A percentile compares a stretch with the other conserved stretches of the same genome.
phyloP scores from a whole-genome alignment of 2,113 vertebrate species.

The Pachycephala philippinensis region DNA sequence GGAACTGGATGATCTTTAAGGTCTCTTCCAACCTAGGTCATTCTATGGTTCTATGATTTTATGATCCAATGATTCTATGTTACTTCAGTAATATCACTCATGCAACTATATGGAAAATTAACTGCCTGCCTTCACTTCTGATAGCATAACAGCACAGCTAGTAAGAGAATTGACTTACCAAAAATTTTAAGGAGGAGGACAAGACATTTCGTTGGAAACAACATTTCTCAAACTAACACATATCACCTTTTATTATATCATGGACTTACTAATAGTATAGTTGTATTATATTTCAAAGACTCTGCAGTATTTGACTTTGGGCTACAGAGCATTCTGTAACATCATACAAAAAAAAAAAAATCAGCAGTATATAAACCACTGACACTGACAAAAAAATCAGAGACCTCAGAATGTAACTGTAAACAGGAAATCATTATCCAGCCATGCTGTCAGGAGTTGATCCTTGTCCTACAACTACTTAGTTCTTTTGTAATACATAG shows the following conservation, averaged over 20 bases:
- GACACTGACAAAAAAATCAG: background rate
- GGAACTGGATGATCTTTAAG: background rate
- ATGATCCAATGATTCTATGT: background rate
- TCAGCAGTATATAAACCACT: background rate
- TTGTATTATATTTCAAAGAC: background rate
- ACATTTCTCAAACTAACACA: background rate
- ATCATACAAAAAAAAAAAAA: background rate
- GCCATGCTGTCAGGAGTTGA: fast-evolving
- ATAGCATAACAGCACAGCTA: background rate
- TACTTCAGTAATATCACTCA: background rate
- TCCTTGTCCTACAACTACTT: background rate
- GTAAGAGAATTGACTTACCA: background rate
- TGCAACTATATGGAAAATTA: background rate
- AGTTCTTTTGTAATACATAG: background rate
- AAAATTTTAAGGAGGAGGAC: background rate
- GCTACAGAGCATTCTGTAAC: background rate
- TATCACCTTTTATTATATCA: background rate
- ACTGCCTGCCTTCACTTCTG: background rate
- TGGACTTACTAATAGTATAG: background rate
- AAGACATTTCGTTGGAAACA: background rate
- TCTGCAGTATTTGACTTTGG: background rate
- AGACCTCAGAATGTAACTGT: background rate
- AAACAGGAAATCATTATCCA: background rate
- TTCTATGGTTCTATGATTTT: background rate
- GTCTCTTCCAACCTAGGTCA: background rate